Conservation (phyloP, 2,888 invertebrate genomes). For the Thecocarcelia acutangulata region DNA sequence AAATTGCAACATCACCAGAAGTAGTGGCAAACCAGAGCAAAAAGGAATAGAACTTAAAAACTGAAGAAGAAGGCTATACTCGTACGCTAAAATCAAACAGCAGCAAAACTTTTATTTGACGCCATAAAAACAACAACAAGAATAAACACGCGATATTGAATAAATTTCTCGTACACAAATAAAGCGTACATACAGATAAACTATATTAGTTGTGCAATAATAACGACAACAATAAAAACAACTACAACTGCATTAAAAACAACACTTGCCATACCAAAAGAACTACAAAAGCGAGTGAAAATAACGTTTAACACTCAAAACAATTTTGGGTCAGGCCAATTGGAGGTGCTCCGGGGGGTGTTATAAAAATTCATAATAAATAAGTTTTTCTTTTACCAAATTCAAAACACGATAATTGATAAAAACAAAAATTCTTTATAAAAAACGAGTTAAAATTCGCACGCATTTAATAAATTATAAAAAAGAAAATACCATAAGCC, state of each 20-base stretch:
- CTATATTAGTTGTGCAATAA: conserved; percentile 52
- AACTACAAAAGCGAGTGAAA: conserved; percentile 56
- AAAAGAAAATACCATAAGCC: conserved; percentile 71
- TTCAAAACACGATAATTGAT: conserved; percentile 5
- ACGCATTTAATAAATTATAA: conserved; percentile 26
- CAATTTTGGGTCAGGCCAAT: conserved; percentile 79
- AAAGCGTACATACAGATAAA: background rate
- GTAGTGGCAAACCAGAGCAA: conserved; percentile 24
- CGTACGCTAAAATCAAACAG: conserved; percentile 38
- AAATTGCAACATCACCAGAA: conserved; percentile 49
- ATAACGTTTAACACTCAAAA: conserved; percentile 51
- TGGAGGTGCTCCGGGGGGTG: conserved; percentile 81
- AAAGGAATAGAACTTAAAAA: conserved; percentile 37
- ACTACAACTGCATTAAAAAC: conserved; percentile 26
- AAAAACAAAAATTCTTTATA: background rate
- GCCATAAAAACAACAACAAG: conserved; percentile 39
- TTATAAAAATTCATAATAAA: conserved; percentile 60
- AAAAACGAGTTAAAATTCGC: conserved; percentile 16
- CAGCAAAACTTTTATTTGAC: conserved; percentile 21
- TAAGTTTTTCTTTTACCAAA: conserved; percentile 11
- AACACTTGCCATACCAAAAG: conserved; percentile 30
- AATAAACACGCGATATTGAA: conserved; percentile 61
- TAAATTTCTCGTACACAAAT: background rate
- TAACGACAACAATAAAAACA: conserved; percentile 14
- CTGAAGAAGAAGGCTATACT: conserved; percentile 32